Conservation (phyloP, 2,888 invertebrate species). For the Acronicta alni region DNA sequence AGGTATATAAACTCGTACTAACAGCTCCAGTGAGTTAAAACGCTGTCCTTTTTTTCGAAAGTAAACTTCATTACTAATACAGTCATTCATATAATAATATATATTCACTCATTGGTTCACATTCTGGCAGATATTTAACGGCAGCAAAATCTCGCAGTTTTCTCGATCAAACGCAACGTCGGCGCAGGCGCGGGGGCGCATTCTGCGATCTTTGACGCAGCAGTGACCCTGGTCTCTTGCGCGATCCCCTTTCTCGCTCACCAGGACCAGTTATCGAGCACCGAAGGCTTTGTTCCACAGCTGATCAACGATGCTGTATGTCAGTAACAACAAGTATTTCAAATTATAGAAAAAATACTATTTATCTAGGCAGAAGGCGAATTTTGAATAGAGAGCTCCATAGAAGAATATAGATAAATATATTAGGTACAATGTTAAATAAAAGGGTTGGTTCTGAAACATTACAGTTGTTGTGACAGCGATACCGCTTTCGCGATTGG, state of each 20-base stretch:
- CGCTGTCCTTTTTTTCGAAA: no score
- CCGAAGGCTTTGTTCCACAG: constrained; percentile 31
- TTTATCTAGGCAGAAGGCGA: not conserved
- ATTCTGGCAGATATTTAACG: not conserved
- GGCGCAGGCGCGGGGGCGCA: constrained; percentile 10
- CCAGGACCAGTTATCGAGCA: not conserved
- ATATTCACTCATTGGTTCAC: not conserved
- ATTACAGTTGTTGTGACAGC: no score
- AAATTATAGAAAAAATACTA: constrained; percentile 4
- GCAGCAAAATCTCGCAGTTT: not conserved
- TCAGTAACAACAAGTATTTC: constrained; percentile 47
- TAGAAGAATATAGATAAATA: not conserved
- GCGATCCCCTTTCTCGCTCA: not conserved
- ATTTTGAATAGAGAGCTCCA: not conserved
- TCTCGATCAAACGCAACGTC: constrained; percentile 2
- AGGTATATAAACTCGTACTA: no score
- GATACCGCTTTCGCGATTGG: no score
- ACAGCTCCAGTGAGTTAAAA: no score
- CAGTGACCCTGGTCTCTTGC: constrained; percentile 23
- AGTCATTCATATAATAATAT: not conserved
- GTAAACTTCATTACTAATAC: not conserved
- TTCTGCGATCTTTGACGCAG: constrained; percentile 24
- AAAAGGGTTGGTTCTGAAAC: no score
- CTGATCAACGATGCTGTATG: constrained; percentile 49
- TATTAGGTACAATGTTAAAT: not conserved